Conservation (phyloP, 2,888 invertebrate genomes). For the Rosalia funebris region DNA sequence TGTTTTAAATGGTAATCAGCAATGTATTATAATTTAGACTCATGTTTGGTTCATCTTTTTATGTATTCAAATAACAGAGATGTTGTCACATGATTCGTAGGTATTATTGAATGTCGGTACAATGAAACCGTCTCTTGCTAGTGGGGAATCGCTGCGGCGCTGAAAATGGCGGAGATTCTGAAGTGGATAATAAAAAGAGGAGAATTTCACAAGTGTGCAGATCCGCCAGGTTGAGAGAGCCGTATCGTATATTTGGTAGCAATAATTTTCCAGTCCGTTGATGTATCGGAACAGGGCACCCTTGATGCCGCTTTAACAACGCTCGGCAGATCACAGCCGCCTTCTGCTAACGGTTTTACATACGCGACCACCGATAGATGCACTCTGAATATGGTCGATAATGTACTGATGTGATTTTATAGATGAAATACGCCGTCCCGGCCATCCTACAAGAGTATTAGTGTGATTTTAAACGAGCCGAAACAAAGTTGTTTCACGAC, state of each 20-base stretch:
- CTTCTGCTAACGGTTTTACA: slow-evolving; percentile 38
- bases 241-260: slow-evolving; percentile 52
- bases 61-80: no score
- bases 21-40: no score
- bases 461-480: slow-evolving; percentile 55
- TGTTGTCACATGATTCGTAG: no score
- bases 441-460: slow-evolving; percentile 52
- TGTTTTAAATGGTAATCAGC: no score
- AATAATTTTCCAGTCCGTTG: slow-evolving; percentile 58
- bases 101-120: no score
- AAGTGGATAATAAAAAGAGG: no score
- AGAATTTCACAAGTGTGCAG: slow-evolving; percentile 18
- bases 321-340: slow-evolving; percentile 61
- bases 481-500: slow-evolving; percentile 55
- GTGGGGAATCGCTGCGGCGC: no score
- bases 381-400: slow-evolving; percentile 53
- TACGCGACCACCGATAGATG: slow-evolving; percentile 44
- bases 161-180: no score
- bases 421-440: slow-evolving; percentile 59
- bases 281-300: slow-evolving; percentile 53
- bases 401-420: slow-evolving; percentile 63
- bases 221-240: slow-evolving; percentile 36
- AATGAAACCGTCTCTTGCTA: no score
- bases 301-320: slow-evolving; percentile 54
- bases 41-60: no score